These are phyloP conservation scores for Cabera pusaria DNA, from an alignment of 2,888 invertebrate species.

Conservation along the genomic window DNA sequence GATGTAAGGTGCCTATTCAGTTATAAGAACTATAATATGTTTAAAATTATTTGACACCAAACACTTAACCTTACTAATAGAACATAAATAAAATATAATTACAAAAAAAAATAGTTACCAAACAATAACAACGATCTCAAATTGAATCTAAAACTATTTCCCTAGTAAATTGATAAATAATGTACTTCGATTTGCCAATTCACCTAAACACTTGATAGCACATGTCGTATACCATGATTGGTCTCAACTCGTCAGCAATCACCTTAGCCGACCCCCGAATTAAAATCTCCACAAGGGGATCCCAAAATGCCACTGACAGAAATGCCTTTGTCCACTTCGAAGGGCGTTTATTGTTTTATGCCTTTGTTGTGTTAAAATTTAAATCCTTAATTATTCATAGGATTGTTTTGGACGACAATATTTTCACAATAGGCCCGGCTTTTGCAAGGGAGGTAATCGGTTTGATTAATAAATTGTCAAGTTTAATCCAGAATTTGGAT, in stretches of 20 bases:
- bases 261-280: constrained; percentile 48
- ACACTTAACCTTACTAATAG: too few relatives aligned
- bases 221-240: too few relatives aligned
- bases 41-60: too few relatives aligned
- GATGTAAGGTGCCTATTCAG: too few relatives aligned
- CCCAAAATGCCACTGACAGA: constrained; percentile 71
- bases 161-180: too few relatives aligned
- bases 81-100: too few relatives aligned
- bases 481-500: constrained; percentile 68
- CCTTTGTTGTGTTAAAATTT: constrained; percentile 81
- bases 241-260: constrained; percentile 39
- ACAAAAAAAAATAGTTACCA: too few relatives aligned
- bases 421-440: constrained; percentile 79
- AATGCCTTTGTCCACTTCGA: constrained; percentile 77
- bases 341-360: constrained; percentile 79
- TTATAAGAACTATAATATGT: too few relatives aligned
- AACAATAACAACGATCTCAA: too few relatives aligned
- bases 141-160: too few relatives aligned
- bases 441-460: constrained; percentile 78
- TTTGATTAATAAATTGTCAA: constrained; percentile 84
- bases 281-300: constrained; percentile 59
- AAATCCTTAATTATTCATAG: constrained; percentile 83
- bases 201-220: too few relatives aligned
- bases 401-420: constrained; percentile 80
- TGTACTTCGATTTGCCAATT: too few relatives aligned